A percentile compares a stretch with the other conserved stretches of the same genome.
Conservation (phyloP, 2,888 invertebrate species). For the Linnaemya vulpina region DNA sequence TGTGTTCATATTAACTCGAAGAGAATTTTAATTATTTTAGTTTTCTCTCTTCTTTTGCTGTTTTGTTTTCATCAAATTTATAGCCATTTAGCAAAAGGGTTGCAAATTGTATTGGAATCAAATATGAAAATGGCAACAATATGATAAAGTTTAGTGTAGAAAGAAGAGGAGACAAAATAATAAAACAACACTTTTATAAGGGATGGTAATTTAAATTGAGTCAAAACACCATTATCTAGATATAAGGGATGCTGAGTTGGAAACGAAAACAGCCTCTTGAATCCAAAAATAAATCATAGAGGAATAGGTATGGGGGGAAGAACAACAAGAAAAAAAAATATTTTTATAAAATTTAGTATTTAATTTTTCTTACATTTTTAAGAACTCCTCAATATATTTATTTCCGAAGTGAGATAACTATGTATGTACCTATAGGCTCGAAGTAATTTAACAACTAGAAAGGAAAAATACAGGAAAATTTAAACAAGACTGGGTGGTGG, state of each 20-base stretch:
- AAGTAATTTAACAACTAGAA: conserved; percentile 4
- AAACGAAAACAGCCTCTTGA: conserved; percentile 19
- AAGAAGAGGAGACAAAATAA: conserved; percentile 4
- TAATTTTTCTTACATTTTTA: neutral
- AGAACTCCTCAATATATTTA: conserved; percentile 9
- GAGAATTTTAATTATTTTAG: neutral
- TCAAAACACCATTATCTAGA: neutral
- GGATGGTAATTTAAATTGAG: conserved; percentile 34
- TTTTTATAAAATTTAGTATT: neutral
- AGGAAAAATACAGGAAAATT: neutral
- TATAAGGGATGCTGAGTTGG: conserved; percentile 47
- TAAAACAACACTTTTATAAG: conserved; percentile 33
- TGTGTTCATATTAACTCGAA: neutral
- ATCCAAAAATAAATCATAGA: conserved; percentile 24
- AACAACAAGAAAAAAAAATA: too few species aligned
- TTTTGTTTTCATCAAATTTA: conserved; percentile 1
- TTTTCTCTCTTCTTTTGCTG: neutral
- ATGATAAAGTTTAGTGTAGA: conserved; percentile 37
- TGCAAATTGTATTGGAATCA: conserved; percentile 1
- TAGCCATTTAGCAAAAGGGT: conserved; percentile 23
- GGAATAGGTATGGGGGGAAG: neutral
- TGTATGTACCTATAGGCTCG: neutral
- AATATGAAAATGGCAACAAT: neutral
- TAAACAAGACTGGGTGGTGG: neutral
- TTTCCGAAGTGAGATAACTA: neutral